Conservation (phyloP, 2,888 invertebrate genomes). For the Drosophila pseudotalamancana region DNA sequence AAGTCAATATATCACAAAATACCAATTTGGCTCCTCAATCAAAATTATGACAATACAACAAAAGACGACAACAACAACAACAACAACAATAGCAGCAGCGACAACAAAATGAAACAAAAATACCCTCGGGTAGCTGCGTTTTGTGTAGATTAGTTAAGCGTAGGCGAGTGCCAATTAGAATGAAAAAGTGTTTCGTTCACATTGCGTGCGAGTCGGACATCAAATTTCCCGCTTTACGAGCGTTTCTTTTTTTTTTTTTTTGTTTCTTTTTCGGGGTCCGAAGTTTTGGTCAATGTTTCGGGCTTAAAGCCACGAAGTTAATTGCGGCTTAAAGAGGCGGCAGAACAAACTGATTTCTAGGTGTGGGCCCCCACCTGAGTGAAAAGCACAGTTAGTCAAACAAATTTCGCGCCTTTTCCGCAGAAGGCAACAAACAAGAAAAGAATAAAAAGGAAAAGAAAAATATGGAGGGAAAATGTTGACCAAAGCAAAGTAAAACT, state of each 20-base stretch:
- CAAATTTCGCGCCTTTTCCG: conserved; percentile 80
- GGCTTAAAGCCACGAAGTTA: conserved; percentile 62
- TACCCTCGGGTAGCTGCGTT: conserved; percentile 65
- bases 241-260: not conserved
- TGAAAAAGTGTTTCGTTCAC: conserved; percentile 60
- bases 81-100: conserved; percentile 11
- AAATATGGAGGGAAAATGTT: conserved; percentile 31
- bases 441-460: not conserved
- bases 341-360: conserved; percentile 68
- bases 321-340: conserved; percentile 73
- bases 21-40: conserved; percentile 80
- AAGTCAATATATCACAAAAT: conserved; percentile 79
- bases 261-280: conserved; percentile 1
- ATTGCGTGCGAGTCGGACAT: conserved; percentile 65
- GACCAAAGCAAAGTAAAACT: conserved; percentile 30
- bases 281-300: conserved; percentile 36
- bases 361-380: conserved; percentile 51
- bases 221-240: conserved; percentile 44
- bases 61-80: conserved; percentile 33
- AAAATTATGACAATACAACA: conserved; percentile 82
- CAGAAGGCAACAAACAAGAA: not conserved
- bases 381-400: conserved; percentile 52
- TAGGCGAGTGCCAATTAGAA: conserved; percentile 69
- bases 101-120: conserved; percentile 15
- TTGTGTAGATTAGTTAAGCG: conserved; percentile 75